phyloP scores from a whole-genome alignment of 2,113 vertebrate species.

The Upupa epops region DNA sequence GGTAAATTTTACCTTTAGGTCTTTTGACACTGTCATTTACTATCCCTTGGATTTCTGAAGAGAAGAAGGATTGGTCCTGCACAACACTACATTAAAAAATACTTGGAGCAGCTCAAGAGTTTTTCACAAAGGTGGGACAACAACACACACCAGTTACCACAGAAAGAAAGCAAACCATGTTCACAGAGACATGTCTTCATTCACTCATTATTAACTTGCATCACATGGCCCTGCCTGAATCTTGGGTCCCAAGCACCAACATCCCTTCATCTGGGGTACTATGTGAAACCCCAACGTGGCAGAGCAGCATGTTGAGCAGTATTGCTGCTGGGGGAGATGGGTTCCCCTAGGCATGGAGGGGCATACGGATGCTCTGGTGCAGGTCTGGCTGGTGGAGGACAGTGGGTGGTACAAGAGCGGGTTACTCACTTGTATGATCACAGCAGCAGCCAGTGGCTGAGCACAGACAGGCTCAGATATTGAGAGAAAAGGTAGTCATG shows the following conservation, averaged over 20 bases:
- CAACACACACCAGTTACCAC: not conserved
- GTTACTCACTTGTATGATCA: not conserved
- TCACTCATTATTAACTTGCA: not conserved
- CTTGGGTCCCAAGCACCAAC: not conserved
- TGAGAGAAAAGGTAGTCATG: not conserved
- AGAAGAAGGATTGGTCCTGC: not conserved
- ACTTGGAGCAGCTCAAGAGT: not conserved
- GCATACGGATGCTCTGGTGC: not conserved
- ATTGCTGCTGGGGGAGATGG: not conserved
- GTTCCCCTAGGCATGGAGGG: accelerated
- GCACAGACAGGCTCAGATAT: not conserved
- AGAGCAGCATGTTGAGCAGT: not conserved
- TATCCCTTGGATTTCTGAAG: not conserved
- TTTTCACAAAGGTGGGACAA: not conserved
- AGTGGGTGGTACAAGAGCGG: too few species aligned
- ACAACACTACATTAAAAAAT: not conserved
- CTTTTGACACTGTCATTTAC: not conserved
- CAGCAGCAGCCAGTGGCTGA: not conserved
- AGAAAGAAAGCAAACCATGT: not conserved
- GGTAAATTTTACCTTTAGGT: not conserved
- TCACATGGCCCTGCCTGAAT: not conserved
- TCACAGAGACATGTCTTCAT: not conserved
- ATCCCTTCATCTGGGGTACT: not conserved
- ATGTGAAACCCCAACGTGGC: not conserved
- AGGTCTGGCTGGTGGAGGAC: too few species aligned